phyloP scores from a whole-genome alignment of 2,113 vertebrate genomes.

The Nesogale talazaci region DNA sequence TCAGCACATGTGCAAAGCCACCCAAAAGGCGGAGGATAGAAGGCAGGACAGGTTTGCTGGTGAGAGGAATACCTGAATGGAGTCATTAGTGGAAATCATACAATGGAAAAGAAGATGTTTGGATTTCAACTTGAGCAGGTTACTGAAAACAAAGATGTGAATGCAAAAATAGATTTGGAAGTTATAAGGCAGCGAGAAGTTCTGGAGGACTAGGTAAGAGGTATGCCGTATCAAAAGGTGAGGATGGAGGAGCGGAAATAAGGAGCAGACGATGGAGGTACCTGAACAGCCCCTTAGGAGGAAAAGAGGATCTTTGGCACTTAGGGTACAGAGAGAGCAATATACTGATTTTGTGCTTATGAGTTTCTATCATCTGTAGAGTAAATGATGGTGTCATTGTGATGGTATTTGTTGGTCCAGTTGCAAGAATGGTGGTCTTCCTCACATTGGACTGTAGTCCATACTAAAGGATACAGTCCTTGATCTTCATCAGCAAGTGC shows the following conservation, averaged over 20 bases:
- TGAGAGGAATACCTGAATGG: background rate
- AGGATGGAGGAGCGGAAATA: background rate
- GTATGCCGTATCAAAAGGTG: background rate
- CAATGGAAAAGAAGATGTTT: background rate
- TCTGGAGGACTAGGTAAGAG: background rate
- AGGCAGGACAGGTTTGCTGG: background rate
- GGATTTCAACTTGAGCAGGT: background rate
- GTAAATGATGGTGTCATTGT: too few relatives aligned
- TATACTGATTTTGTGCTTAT: background rate
- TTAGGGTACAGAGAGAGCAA: too few relatives aligned
- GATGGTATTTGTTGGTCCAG: too few relatives aligned
- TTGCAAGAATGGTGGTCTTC: too few relatives aligned
- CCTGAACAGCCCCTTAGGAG: background rate
- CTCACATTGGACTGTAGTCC: too few relatives aligned
- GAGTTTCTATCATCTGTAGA: background rate
- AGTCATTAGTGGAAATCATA: background rate
- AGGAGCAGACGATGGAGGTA: background rate
- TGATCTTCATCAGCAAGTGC: too few relatives aligned
- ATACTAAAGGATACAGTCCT: too few relatives aligned
- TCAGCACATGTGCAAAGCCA: fast-evolving
- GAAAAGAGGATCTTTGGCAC: background rate
- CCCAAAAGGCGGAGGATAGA: background rate
- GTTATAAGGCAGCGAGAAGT: background rate
- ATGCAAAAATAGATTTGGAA: background rate
- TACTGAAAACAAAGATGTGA: slow-evolving; percentile 2